Conservation (phyloP, 2,888 invertebrate genomes). For the Criorhina ranunculi region DNA sequence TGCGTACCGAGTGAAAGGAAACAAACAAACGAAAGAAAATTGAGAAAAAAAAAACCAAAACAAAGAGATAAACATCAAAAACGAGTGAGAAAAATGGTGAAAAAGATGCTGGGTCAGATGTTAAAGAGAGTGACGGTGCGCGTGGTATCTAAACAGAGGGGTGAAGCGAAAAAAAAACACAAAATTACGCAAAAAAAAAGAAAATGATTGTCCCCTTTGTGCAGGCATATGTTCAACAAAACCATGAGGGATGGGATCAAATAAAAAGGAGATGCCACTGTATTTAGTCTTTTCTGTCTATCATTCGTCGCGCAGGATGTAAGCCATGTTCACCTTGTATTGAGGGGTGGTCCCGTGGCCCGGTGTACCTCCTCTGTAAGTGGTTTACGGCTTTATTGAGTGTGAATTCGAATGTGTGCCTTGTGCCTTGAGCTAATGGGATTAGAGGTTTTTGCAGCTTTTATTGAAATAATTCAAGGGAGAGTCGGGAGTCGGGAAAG, state of each 20-base stretch:
- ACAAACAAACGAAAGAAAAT: slow-evolving; percentile 23
- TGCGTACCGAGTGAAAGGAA: slow-evolving; percentile 28
- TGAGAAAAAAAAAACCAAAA: slow-evolving; percentile 18
- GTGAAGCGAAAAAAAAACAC: slow-evolving; percentile 20
- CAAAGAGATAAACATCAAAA: slow-evolving; percentile 64
- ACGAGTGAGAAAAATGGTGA: slow-evolving; percentile 13
- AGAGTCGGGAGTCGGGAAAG: slow-evolving; percentile 8
- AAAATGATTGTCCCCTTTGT: slow-evolving; percentile 61
- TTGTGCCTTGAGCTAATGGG: slow-evolving; percentile 64
- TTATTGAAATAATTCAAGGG: slow-evolving; percentile 6
- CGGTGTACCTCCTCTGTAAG: slow-evolving; percentile 43
- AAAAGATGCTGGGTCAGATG: slow-evolving; percentile 77
- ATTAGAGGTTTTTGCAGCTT: slow-evolving; percentile 42
- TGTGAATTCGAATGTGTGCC: slow-evolving; percentile 54
- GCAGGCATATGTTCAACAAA: slow-evolving; percentile 62
- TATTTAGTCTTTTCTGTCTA: slow-evolving; percentile 18
- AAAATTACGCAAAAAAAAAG: slow-evolving; percentile 73
- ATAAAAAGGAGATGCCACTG: slow-evolving; percentile 59
- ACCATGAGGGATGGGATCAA: slow-evolving; percentile 50
- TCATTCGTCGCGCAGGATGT: slow-evolving; percentile 28
- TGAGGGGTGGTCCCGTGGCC: slow-evolving; percentile 55
- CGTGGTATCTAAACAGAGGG: background rate
- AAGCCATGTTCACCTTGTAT: slow-evolving; percentile 47
- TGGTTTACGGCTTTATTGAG: slow-evolving; percentile 71
- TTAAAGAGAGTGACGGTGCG: slow-evolving; percentile 22